phyloP scores from a whole-genome alignment of 1,140 invertebrate species.

The Drosophila bipectinata region DNA sequence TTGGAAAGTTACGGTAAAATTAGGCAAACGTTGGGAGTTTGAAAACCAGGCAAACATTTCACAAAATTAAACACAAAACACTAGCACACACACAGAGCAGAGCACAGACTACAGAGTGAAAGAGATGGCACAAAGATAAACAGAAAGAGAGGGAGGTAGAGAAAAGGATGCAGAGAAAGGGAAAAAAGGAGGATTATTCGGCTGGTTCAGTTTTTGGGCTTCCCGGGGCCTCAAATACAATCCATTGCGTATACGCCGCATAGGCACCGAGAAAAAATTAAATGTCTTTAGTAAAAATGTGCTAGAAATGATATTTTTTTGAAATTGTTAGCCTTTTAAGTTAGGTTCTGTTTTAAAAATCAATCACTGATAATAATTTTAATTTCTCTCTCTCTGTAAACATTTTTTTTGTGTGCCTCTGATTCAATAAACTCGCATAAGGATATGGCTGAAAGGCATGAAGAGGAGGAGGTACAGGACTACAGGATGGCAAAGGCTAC shows the following conservation, averaged over 20 bases:
- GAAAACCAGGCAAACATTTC: constrained; percentile 58
- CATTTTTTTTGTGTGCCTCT: not conserved
- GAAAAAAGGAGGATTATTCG: not conserved
- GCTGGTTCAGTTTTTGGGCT: not conserved
- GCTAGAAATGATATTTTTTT: no score
- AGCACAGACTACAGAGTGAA: constrained; percentile 1
- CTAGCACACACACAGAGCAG: constrained; percentile 1
- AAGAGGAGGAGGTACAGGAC: no score
- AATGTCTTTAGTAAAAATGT: not conserved
- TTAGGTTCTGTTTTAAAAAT: no score
- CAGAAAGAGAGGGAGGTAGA: not conserved
- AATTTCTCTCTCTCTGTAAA: no score
- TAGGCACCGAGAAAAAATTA: constrained; percentile 3
- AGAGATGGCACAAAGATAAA: constrained; percentile 17
- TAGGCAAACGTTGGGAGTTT: constrained; percentile 58
- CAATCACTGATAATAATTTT: no score
- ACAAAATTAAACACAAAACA: constrained; percentile 60
- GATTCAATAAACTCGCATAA: constrained; percentile 10
- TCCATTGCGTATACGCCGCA: constrained; percentile 9
- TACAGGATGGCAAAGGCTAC: not conserved
- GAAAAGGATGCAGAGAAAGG: not conserved
- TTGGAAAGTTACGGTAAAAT: constrained; percentile 25
- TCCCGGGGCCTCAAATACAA: constrained; percentile 12
- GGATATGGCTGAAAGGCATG: not conserved
- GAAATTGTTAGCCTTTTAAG: no score